Evolutionary conservation across 2,113 vertebrate species (phyloP), one percentile per base, ranked within the genome.

Genomic region (Paracanthobrama guichenoti): DNA sequence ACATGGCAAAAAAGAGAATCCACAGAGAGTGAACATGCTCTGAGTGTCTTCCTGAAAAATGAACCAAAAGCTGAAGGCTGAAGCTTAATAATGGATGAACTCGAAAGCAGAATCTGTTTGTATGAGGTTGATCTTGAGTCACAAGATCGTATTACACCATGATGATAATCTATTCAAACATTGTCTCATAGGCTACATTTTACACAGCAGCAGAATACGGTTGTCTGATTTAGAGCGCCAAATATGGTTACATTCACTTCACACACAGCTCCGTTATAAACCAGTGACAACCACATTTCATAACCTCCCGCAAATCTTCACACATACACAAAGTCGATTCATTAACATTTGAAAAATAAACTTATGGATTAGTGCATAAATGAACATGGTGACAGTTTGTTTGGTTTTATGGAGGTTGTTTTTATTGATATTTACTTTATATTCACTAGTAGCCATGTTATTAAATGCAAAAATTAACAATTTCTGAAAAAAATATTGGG

Each of bases 1-100:
- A 69, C 9, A 31, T 53, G 72, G 77, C 5, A 59, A 83, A 87
- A 66, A 77, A 42, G 35, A 42, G 14, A 53, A 59, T 57, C 48
- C 80, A 71, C 64, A 35, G 28, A 22, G 44, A 69, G 48, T 66
- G 78, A 80, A 85, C 39, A 46, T 4, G 50, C 66, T 59, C 74
- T 2, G 73, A 75, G 42, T 69, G 60, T 66, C 55, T 42, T 31
- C 35, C 6, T 28, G 31, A 76, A 31, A 82, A 55, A 75, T 67
- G n/a, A 86, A 59, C 46, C 50, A 35, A 81, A 57, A 81, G 79
- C 79, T 81, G 20, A 69, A 81, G 62, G 48, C 62, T 82, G 64
- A 69, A 48, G 26, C 44, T 66, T 53, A 81, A 81, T 81, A 81
- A 81, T 81, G 79, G 79, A 81, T 81, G 79, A 81, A 67, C 79